Evolutionary conservation across 2,888 invertebrate species (phyloP).

Genomic region (Netelia fuscicornis): DNA sequence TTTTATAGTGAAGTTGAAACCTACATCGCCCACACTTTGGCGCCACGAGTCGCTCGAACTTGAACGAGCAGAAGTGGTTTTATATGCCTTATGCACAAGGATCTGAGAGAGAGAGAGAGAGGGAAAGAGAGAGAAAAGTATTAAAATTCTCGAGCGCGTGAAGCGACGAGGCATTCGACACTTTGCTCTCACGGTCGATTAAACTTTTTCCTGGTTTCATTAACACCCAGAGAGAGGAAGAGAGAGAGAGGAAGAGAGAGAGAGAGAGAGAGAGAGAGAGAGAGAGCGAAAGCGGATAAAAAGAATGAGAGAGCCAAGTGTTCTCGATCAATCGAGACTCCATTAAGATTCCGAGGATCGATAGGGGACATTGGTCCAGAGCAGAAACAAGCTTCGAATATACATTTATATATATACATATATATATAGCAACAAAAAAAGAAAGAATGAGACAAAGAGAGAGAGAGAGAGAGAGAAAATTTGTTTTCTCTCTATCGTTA

Average conservation of each 20-base stretch:
- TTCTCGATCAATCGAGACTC: slow-evolving; percentile 68
- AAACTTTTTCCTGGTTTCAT: slow-evolving; percentile 65
- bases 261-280: neutral
- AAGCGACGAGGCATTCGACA: slow-evolving; percentile 62
- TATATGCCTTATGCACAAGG: slow-evolving; percentile 2
- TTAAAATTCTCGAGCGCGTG: slow-evolving; percentile 59
- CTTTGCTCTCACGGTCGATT: slow-evolving; percentile 63
- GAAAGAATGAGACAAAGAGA: no score
- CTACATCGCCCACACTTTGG: neutral
- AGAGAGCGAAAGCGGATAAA: slow-evolving; percentile 4
- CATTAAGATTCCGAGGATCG: slow-evolving; percentile 68
- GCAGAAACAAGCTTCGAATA: slow-evolving; percentile 49
- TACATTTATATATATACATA: neutral
- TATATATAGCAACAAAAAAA: neutral
- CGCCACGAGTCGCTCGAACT: neutral
- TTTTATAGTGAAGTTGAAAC: neutral
- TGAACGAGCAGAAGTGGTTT: slow-evolving; percentile 8
- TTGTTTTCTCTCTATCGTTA: slow-evolving; percentile 21
- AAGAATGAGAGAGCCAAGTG: slow-evolving; percentile 39
- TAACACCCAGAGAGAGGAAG: slow-evolving; percentile 41
- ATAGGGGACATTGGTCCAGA: slow-evolving; percentile 60
- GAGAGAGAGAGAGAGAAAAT: neutral
- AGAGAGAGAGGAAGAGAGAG: slow-evolving; percentile 4
- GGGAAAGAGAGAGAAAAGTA: slow-evolving; percentile 18
- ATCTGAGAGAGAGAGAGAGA: slow-evolving; percentile 18